Percentiles rank a stretch among this genome's conserved stretches.
These are phyloP conservation scores for Ischnus inquisitorius DNA, from an alignment of 2,888 invertebrate genomes.

Conservation along the genomic window DNA sequence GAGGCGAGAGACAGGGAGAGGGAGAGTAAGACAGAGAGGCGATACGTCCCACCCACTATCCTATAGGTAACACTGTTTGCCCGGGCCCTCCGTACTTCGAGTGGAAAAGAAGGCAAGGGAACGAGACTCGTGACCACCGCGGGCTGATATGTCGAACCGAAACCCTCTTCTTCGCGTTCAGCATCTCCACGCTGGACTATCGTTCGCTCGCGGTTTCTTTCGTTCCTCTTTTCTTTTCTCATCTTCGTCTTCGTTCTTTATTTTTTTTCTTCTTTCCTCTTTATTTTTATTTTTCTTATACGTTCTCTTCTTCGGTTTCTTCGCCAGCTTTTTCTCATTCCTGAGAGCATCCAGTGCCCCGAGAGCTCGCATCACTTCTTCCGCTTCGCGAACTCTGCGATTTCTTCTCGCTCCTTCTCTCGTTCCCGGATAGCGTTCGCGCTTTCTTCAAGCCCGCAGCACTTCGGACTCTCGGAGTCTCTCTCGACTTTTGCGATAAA, in stretches of 20 bases:
- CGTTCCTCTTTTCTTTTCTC: conserved; percentile 50
- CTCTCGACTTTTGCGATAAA: conserved; percentile 5
- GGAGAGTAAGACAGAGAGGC: conserved; percentile 59
- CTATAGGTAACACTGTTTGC: conserved; percentile 52
- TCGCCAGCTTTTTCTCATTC: conserved; percentile 65
- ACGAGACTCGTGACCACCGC: conserved; percentile 85
- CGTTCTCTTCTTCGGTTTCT: conserved; percentile 59
- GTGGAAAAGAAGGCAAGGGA: conserved; percentile 65
- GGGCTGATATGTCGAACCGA: conserved; percentile 85
- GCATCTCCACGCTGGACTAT: conserved; percentile 54
- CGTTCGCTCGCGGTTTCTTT: conserved; percentile 73
- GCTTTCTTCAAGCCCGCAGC: conserved; percentile 47
- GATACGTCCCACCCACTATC: conserved; percentile 83
- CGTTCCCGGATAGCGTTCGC: conserved; percentile 39
- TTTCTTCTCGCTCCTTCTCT: conserved; percentile 54
- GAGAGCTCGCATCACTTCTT: conserved; percentile 47
- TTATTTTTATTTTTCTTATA: conserved; percentile 38
- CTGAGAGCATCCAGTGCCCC: conserved; percentile 51
- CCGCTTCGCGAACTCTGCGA: conserved; percentile 43
- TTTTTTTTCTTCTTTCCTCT: conserved; percentile 25
- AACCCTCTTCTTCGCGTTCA: conserved; percentile 76
- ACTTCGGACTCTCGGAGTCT: conserved; percentile 28
- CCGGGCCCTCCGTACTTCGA: conserved; percentile 74
- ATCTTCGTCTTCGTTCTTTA: conserved; percentile 41
- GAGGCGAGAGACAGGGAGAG: conserved; percentile 60